Base-by-base conservation (phyloP, 2,888 invertebrate genomes). In the Cremastinae sp. region DNA sequence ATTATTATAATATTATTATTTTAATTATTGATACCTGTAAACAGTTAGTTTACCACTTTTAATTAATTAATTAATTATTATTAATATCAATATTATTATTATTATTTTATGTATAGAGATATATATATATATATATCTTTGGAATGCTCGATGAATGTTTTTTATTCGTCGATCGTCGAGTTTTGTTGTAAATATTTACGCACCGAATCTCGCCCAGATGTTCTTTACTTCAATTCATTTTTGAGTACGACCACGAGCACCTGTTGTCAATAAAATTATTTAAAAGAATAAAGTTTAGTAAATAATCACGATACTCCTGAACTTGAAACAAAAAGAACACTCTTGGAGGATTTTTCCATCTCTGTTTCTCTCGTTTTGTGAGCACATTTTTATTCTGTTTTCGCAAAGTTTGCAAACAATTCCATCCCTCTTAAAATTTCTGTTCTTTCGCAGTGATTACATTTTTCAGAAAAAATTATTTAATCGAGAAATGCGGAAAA, bases 371-470 rank as follows among this genome's bases (percentile, higher is more conserved):
- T 28, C 5, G 2, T 28, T 28, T 28, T 28, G 28, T 28, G 28
- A 3, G 28, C 5, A 28, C 28, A 28, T 2, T 28, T 28, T 28
- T 28, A 5, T 28, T 28, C 28, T 28, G n/a, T n/a, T n/a, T n/a
- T n/a, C n/a, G n/a, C n/a, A n/a, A n/a, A n/a, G n/a, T n/a, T n/a
- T n/a, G n/a, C n/a, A n/a, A n/a, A n/a, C n/a, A n/a, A 9, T 20
- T 64, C 49, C 18, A 16, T 53, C 18, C 41, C 51, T 68, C 34
- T 49, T 62, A 58, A 66, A 22, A 61, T 66, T 54, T 47, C 8
- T 58, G 83, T 87, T 87, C 88, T 89, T 88, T 88, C 83, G 88
- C 88, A 89, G 89, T 88, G 85, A 88, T 88, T 87, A 86, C 87
- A 88, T 87, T 79, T 85, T 88, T 62, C 87, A 88, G 82, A 81